Percentiles rank a stretch among this genome's conserved stretches.
phyloP scores from a whole-genome alignment of 37 sponge, comb jelly and placozoan genomes.

The Mnemiopsis leidyi region DNA sequence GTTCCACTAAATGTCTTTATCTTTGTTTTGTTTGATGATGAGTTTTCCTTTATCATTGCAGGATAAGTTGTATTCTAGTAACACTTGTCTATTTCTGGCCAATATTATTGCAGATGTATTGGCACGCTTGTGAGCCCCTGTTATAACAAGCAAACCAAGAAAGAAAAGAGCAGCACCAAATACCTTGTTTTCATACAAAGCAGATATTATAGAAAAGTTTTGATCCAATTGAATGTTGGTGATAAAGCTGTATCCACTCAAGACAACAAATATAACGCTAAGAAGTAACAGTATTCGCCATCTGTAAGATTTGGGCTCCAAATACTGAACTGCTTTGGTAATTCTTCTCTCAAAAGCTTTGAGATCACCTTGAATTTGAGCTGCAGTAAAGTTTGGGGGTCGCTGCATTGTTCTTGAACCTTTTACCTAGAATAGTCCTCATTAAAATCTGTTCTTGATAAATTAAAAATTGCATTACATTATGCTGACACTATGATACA shows the following conservation, averaged over 20 bases:
- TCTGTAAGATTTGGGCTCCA: slow-evolving; percentile 58
- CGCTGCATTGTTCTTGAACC: slow-evolving; percentile 42
- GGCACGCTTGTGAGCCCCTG: slow-evolving; percentile 61
- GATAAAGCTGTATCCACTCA: slow-evolving; percentile 61
- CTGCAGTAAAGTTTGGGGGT: slow-evolving; percentile 24
- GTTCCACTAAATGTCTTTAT: slow-evolving; percentile 42
- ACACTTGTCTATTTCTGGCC: slow-evolving; percentile 49
- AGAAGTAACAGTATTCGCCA: slow-evolving; percentile 9
- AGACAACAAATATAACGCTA: slow-evolving; percentile 50
- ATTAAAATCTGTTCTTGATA: too few species aligned
- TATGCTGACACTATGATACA: too few species aligned
- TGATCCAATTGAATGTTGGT: slow-evolving; percentile 38
- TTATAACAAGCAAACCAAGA: slow-evolving; percentile 14
- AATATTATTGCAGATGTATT: slow-evolving; percentile 55
- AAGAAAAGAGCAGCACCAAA: slow-evolving; percentile 30
- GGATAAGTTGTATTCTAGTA: slow-evolving; percentile 59
- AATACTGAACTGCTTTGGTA: slow-evolving; percentile 35
- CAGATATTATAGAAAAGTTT: neutral
- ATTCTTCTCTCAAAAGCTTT: slow-evolving; percentile 58
- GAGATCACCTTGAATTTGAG: slow-evolving; percentile 45
- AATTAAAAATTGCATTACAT: too few species aligned
- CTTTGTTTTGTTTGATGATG: slow-evolving; percentile 47
- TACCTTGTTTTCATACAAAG: slow-evolving; percentile 56
- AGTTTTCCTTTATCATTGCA: slow-evolving; percentile 62
- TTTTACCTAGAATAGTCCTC: too few species aligned